Percentiles rank a stretch among this genome's conserved stretches.
These are phyloP conservation scores for Drosophila histrio DNA, from an alignment of 2,888 invertebrate species.

Conservation along the genomic window DNA sequence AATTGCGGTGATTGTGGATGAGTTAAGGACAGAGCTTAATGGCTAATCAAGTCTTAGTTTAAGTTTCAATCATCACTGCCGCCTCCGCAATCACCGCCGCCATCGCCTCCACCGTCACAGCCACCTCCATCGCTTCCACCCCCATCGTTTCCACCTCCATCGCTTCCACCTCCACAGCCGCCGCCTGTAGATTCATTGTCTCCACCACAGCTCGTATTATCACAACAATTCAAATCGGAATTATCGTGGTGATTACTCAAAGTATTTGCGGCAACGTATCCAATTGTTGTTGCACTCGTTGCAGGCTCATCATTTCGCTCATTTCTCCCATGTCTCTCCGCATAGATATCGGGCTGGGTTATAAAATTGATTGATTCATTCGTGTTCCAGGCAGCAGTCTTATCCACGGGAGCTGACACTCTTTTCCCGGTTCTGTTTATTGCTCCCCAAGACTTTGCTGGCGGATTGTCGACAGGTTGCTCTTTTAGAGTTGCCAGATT, in stretches of 20 bases:
- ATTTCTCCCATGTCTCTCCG: neutral
- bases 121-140: neutral
- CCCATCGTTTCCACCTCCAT: neutral
- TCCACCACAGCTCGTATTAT: neutral
- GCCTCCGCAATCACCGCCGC: neutral
- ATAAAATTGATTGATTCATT: neutral
- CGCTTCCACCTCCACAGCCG: neutral
- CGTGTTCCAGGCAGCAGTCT: neutral
- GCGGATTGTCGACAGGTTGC: neutral
- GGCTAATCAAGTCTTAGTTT: neutral
- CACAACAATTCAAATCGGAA: neutral
- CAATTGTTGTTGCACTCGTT: neutral
- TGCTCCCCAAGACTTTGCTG: neutral
- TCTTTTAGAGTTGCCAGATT: neutral
- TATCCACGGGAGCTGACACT: neutral
- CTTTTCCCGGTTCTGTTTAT: neutral
- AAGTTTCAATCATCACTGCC: neutral
- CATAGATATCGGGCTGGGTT: neutral
- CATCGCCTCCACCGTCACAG: neutral
- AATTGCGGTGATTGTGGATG: neutral
- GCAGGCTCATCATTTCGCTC: neutral
- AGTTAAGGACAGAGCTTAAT: neutral
- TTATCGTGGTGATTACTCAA: neutral
- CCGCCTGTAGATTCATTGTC: neutral
- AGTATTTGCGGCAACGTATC: neutral